These are phyloP conservation scores for Synergus laeviventris DNA, from an alignment of 2,888 invertebrate species.

Conservation along the genomic window DNA sequence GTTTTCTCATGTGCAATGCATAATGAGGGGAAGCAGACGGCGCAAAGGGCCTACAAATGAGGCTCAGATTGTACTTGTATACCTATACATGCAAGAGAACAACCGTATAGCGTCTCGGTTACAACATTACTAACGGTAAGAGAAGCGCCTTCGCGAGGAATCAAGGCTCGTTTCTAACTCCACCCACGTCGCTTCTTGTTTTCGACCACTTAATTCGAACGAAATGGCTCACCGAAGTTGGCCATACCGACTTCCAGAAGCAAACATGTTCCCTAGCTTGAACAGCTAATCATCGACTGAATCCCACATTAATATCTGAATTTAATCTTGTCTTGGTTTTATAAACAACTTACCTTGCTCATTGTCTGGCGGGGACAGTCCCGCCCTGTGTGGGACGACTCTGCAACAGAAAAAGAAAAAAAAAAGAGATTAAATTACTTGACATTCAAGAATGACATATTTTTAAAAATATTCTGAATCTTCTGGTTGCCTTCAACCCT, in stretches of 20 bases:
- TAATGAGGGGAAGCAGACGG: constrained; percentile 74
- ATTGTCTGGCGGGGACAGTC: constrained; percentile 75
- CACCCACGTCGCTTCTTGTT: constrained; percentile 40
- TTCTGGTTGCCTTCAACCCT: constrained; percentile 59
- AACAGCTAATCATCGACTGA: neutral
- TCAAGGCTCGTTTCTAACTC: constrained; percentile 38
- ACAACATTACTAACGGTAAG: constrained; percentile 53
- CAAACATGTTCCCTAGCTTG: neutral
- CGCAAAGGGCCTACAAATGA: constrained; percentile 74
- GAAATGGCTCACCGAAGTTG: neutral
- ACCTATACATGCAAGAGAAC: constrained; percentile 44
- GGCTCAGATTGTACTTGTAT: constrained; percentile 53
- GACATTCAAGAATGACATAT: neutral
- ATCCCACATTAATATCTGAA: too few species aligned
- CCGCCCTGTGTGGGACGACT: constrained; percentile 72
- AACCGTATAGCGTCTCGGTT: constrained; percentile 42
- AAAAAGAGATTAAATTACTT: constrained; percentile 27
- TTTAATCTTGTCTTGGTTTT: neutral
- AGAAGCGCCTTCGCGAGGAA: constrained; percentile 10
- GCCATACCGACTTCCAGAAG: neutral
- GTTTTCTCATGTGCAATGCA: constrained; percentile 76
- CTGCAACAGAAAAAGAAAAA: constrained; percentile 68
- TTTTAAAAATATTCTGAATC: constrained; percentile 39
- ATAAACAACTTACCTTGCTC: constrained; percentile 74
- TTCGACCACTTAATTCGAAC: constrained; percentile 42